Conservation (phyloP, 1,140 invertebrate species). For the Pseudomyrmex flavicornis region DNA sequence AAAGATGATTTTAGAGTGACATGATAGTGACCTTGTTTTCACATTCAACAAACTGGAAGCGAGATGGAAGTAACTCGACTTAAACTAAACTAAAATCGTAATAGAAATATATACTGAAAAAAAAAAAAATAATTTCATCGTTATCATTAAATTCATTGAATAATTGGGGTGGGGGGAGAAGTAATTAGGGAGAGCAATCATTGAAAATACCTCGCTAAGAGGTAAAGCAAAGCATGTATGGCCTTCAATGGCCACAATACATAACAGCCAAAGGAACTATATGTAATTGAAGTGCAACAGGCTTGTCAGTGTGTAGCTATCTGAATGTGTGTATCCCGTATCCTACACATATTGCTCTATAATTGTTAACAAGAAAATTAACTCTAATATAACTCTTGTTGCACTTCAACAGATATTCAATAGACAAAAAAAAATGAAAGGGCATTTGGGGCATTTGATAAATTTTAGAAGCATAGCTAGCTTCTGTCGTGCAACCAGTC, state of each 20-base stretch:
- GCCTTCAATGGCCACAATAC: constrained; percentile 72
- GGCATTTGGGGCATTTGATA: constrained; percentile 76
- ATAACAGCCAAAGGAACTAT: constrained; percentile 75
- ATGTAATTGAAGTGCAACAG: constrained; percentile 76
- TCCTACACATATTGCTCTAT: neutral
- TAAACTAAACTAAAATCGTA: constrained; percentile 76
- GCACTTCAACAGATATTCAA: constrained; percentile 76
- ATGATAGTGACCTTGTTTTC: constrained; percentile 80
- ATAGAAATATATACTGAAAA: constrained; percentile 66
- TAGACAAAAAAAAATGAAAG: constrained; percentile 72
- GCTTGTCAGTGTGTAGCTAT: neutral
- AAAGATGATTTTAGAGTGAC: constrained; percentile 62
- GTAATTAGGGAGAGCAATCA: constrained; percentile 65
- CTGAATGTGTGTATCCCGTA: neutral
- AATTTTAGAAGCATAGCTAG: constrained; percentile 81
- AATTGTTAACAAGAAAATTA: neutral
- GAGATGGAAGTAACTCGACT: constrained; percentile 81
- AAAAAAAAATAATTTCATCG: constrained; percentile 64
- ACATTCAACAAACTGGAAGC: constrained; percentile 83
- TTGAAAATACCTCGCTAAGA: constrained; percentile 72
- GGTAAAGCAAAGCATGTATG: constrained; percentile 78
- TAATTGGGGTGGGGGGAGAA: constrained; percentile 55
- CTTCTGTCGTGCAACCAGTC: constrained; percentile 83
- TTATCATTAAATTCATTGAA: constrained; percentile 48
- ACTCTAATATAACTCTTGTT: constrained; percentile 62